Conservation (phyloP, 2,888 invertebrate genomes). For the Oscheius sp. region DNA sequence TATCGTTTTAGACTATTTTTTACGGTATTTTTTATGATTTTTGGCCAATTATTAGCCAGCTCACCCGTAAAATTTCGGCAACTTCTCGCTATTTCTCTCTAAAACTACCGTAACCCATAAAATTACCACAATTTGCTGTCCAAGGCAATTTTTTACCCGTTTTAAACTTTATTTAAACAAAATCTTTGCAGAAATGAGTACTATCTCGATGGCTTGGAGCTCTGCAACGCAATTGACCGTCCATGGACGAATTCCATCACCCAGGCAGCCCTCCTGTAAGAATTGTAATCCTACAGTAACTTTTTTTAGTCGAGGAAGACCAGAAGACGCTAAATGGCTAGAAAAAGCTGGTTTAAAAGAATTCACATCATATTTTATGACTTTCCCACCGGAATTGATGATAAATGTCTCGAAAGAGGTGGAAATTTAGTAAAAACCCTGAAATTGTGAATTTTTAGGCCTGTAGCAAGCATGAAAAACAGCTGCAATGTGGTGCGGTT, state of each 20-base stretch:
- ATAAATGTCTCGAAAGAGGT: constrained; percentile 23
- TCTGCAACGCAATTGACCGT: constrained; percentile 48
- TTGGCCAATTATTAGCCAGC: too few species aligned
- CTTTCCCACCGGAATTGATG: constrained; percentile 41
- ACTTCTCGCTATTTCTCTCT: too few species aligned
- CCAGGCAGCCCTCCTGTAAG: constrained; percentile 1
- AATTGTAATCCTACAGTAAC: background rate
- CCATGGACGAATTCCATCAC: constrained; percentile 11
- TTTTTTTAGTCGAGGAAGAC: background rate
- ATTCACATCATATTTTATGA: constrained; percentile 53
- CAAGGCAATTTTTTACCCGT: too few species aligned
- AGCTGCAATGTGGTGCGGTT: constrained; percentile 53
- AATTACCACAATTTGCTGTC: too few species aligned
- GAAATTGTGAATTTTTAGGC: constrained; percentile 33
- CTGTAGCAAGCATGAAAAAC: constrained; percentile 57
- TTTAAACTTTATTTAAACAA: too few species aligned
- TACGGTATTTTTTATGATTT: too few species aligned
- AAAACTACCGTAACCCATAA: too few species aligned
- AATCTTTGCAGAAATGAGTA: constrained; percentile 46
- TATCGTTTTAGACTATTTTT: too few species aligned
- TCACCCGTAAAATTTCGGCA: too few species aligned
- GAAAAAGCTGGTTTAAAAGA: constrained; percentile 48
- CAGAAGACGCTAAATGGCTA: constrained; percentile 43
- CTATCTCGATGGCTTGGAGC: constrained; percentile 48
- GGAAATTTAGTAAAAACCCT: background rate